Conservation (phyloP, 2,888 invertebrate species). For the Bellardia bayeri region DNA sequence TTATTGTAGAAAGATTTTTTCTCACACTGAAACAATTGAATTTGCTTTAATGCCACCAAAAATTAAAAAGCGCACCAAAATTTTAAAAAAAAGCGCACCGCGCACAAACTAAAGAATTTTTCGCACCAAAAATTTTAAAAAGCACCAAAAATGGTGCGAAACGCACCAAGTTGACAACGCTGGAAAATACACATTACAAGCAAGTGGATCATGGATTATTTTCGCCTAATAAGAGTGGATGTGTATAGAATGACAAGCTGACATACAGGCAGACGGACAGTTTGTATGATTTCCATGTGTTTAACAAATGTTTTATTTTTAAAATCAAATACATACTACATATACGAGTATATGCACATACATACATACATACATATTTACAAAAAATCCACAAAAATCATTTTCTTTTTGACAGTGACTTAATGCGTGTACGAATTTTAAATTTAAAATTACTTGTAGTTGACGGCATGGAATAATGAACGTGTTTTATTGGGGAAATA, state of each 20-base stretch:
- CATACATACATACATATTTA: too few species aligned
- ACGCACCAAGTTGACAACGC: too few species aligned
- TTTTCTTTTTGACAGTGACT: constrained; percentile 15
- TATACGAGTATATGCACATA: background rate
- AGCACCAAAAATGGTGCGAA: too few species aligned
- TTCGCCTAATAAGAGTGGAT: constrained; percentile 22
- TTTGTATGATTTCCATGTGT: constrained; percentile 48
- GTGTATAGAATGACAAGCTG: background rate
- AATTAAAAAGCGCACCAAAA: too few species aligned
- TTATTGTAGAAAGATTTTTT: too few species aligned
- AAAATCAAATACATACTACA: background rate
- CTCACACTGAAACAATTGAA: too few species aligned
- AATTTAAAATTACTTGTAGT: background rate
- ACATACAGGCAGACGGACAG: constrained; percentile 8
- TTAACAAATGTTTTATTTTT: constrained; percentile 44
- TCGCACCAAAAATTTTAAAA: too few species aligned
- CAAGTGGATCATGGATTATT: background rate
- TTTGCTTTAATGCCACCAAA: too few species aligned
- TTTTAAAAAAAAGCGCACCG: too few species aligned
- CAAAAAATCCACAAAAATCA: too few species aligned
- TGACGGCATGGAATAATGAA: background rate
- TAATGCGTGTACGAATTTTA: constrained; percentile 13
- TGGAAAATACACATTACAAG: background rate
- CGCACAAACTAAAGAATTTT: too few species aligned
- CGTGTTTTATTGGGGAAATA: background rate